phyloP scores from a whole-genome alignment of 1,140 invertebrate genomes.

The Myzus persicae region DNA sequence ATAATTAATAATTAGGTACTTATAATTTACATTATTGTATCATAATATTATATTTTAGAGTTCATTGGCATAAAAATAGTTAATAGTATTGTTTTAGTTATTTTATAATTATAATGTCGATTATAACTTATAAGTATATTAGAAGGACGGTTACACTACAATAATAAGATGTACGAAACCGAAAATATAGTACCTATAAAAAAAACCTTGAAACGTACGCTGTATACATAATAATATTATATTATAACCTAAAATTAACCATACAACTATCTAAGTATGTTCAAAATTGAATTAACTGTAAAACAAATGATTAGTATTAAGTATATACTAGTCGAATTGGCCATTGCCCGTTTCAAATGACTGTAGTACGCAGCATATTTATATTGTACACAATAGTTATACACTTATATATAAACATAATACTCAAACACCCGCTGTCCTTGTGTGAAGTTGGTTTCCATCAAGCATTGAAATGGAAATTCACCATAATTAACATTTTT shows the following conservation, averaged over 20 bases:
- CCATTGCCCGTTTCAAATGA: background rate
- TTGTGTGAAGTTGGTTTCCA: background rate
- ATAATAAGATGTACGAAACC: background rate
- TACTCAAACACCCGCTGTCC: background rate
- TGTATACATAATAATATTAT: background rate
- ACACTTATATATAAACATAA: background rate
- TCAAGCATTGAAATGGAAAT: background rate
- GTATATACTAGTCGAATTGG: background rate
- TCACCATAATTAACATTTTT: slow-evolving; percentile 37
- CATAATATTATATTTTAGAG: background rate
- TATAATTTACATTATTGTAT: background rate
- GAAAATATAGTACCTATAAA: slow-evolving; percentile 58
- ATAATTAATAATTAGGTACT: background rate
- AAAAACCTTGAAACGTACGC: slow-evolving; percentile 49
- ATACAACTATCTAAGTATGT: background rate
- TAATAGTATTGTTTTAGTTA: background rate
- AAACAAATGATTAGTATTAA: slow-evolving; percentile 16
- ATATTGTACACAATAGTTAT: background rate
- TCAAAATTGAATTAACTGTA: slow-evolving; percentile 47
- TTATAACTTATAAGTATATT: background rate
- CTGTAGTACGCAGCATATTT: background rate
- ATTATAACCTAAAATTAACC: slow-evolving; percentile 43
- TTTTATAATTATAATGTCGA: background rate
- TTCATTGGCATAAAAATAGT: background rate
- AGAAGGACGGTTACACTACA: background rate